Percentiles rank a stretch among this genome's conserved stretches.
Evolutionary conservation across 2,797 vertebrate genomes (phyloP).

Genomic region (Cheirogaleus major): DNA sequence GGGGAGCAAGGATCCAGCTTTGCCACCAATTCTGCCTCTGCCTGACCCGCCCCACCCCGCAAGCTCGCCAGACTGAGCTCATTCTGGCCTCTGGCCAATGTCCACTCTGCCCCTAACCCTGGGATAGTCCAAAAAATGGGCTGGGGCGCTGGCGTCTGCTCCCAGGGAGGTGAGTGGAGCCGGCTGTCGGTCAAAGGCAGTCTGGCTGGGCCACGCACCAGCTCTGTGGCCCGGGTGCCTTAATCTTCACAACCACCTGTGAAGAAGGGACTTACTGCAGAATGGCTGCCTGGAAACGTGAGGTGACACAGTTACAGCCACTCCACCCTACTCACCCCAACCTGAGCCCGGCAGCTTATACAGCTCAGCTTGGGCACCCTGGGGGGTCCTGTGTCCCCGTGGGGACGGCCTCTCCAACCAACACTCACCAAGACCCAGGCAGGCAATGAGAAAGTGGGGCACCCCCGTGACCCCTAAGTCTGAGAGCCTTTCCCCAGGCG

Average conservation of each 20-base stretch:
- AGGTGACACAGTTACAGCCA: background rate
- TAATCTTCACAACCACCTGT: background rate
- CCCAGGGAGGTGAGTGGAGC: no score
- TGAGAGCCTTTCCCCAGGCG: background rate
- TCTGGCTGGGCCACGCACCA: fast-evolving
- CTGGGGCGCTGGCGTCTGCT: no score
- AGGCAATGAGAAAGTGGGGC: no score
- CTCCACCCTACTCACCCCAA: background rate
- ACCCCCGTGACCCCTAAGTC: fast-evolving
- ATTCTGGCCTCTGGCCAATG: background rate
- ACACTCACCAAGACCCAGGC: background rate
- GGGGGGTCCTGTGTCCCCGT: background rate
- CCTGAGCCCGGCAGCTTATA: background rate
- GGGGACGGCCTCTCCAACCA: no score
- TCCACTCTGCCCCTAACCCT: background rate
- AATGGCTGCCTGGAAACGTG: background rate
- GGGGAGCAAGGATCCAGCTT: background rate
- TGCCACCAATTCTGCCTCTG: no score
- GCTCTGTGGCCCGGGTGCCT: background rate
- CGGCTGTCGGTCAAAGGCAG: background rate
- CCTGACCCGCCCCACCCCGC: fast-evolving
- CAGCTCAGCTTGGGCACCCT: background rate
- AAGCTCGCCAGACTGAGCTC: no score
- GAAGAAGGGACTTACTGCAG: background rate
- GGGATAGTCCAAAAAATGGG: background rate